These are phyloP conservation scores for Cliona cf. orientalis DNA, from an alignment of 37 sponge, comb jelly and placozoan species.

Conservation along the genomic window DNA sequence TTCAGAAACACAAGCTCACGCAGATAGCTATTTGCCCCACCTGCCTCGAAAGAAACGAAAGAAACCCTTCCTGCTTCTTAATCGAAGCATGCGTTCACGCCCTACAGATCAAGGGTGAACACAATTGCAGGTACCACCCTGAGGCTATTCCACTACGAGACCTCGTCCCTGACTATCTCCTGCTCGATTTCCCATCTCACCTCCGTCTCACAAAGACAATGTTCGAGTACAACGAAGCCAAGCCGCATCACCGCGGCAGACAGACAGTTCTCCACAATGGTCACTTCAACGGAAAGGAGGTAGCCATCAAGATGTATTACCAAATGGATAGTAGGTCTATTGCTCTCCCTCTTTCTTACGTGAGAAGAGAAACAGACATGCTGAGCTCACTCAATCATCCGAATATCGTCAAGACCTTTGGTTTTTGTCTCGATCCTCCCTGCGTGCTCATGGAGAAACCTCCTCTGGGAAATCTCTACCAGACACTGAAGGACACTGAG, in stretches of 20 bases:
- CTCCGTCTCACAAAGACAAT: slow-evolving; percentile 5
- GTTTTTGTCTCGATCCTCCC: slow-evolving; percentile 52
- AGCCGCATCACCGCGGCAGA: slow-evolving; percentile 33
- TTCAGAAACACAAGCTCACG: slow-evolving; percentile 56
- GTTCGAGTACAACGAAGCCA: slow-evolving; percentile 27
- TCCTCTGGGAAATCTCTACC: slow-evolving; percentile 78
- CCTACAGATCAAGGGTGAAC: slow-evolving; percentile 12
- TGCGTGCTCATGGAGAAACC: slow-evolving; percentile 74
- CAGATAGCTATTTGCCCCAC: slow-evolving; percentile 67
- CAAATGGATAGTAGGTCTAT: slow-evolving; percentile 26
- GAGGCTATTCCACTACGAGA: slow-evolving; percentile 54
- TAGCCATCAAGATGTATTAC: slow-evolving; percentile 43
- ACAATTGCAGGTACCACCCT: slow-evolving; percentile 58
- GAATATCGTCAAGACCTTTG: slow-evolving; percentile 64
- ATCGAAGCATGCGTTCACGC: slow-evolving; percentile 66
- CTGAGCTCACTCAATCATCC: slow-evolving; percentile 52
- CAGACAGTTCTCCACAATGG: slow-evolving; percentile 24
- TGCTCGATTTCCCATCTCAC: slow-evolving; percentile 56
- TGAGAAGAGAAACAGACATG: slow-evolving; percentile 75
- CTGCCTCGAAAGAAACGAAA: slow-evolving; percentile 42
- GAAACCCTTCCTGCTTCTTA: slow-evolving; percentile 42
- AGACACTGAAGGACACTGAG: slow-evolving; percentile 70
- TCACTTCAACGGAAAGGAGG: neutral
- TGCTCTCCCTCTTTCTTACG: slow-evolving; percentile 51
- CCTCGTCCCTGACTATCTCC: slow-evolving; percentile 69